phyloP scores from a whole-genome alignment of 2,888 invertebrate species.

The Perizoma affinitatum region DNA sequence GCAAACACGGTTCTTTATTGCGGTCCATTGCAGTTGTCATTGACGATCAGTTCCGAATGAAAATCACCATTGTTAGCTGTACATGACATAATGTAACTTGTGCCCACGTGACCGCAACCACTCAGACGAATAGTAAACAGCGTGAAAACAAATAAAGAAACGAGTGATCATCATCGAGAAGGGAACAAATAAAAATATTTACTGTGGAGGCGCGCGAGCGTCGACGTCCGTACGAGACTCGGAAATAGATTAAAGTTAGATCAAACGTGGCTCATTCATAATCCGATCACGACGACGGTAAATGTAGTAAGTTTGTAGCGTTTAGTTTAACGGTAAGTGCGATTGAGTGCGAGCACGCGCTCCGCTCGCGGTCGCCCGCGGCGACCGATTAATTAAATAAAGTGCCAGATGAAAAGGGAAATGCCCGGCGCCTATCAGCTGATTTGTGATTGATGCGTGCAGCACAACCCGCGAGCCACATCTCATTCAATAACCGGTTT shows the following conservation, averaged over 20 bases:
- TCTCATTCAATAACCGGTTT: conserved; percentile 67
- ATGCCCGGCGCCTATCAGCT: conserved; percentile 71
- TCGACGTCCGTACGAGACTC: conserved; percentile 42
- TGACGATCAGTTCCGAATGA: conserved; percentile 62
- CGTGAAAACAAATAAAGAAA: conserved; percentile 56
- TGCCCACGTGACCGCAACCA: conserved; percentile 55
- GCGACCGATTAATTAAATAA: conserved; percentile 75
- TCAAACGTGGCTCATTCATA: conserved; percentile 67
- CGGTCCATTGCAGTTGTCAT: conserved; percentile 65
- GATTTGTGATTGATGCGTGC: conserved; percentile 73
- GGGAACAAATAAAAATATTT: conserved; percentile 45
- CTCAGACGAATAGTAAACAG: conserved; percentile 40
- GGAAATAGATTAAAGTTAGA: conserved; percentile 55
- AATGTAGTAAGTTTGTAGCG: conserved; percentile 54
- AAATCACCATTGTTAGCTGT: conserved; percentile 63
- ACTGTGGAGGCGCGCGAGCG: conserved; percentile 38
- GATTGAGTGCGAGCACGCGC: conserved; percentile 35
- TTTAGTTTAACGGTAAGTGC: conserved; percentile 56
- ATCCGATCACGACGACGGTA: conserved; percentile 58
- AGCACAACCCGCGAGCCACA: conserved; percentile 55
- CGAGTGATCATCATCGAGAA: conserved; percentile 49
- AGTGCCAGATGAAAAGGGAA: conserved; percentile 78
- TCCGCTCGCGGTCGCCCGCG: conserved; percentile 54
- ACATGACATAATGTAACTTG: conserved; percentile 64
- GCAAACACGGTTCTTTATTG: conserved; percentile 63